A percentile compares a stretch with the other conserved stretches of the same genome.
Conservation (phyloP, 92 coral and sea anemone species). For the Palythoa heliodiscus region DNA sequence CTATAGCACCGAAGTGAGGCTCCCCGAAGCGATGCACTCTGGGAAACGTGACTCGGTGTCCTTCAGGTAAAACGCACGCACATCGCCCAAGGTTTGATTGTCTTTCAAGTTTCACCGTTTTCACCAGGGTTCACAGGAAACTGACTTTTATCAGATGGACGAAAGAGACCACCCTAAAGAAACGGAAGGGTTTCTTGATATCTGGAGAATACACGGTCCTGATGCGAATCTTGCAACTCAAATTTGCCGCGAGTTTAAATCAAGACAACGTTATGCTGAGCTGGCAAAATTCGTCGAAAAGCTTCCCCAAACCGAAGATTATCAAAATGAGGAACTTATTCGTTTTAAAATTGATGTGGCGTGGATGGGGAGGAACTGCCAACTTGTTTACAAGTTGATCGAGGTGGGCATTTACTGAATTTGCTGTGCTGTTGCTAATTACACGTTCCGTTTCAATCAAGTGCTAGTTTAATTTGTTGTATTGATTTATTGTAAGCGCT, state of each 20-base stretch:
- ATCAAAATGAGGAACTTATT: slow-evolving; percentile 34
- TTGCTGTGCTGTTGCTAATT: neutral
- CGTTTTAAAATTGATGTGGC: slow-evolving; percentile 46
- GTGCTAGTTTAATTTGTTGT: slow-evolving; percentile 14
- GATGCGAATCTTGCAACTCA: slow-evolving; percentile 38
- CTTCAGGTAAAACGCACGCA: too few relatives aligned
- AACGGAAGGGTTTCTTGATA: neutral
- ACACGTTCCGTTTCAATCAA: slow-evolving; percentile 11
- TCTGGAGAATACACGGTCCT: slow-evolving; percentile 35
- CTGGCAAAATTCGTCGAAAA: slow-evolving; percentile 44
- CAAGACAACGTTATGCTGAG: slow-evolving; percentile 21
- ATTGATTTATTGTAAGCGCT: neutral
- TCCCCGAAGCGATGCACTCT: too few relatives aligned
- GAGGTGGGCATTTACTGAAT: slow-evolving; percentile 29
- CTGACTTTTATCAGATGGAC: neutral
- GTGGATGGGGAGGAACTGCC: slow-evolving; percentile 36
- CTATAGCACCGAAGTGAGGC: too few relatives aligned
- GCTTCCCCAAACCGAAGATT: slow-evolving; percentile 41
- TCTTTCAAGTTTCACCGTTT: neutral
- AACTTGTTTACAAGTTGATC: slow-evolving; percentile 49
- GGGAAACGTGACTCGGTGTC: too few relatives aligned
- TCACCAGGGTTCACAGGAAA: neutral
- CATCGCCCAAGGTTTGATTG: too few relatives aligned
- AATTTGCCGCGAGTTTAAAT: slow-evolving; percentile 47
- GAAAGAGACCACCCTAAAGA: neutral